These are phyloP conservation scores for Dascyllus trimaculatus DNA, from an alignment of 2,113 vertebrate genomes.

Conservation along the genomic window DNA sequence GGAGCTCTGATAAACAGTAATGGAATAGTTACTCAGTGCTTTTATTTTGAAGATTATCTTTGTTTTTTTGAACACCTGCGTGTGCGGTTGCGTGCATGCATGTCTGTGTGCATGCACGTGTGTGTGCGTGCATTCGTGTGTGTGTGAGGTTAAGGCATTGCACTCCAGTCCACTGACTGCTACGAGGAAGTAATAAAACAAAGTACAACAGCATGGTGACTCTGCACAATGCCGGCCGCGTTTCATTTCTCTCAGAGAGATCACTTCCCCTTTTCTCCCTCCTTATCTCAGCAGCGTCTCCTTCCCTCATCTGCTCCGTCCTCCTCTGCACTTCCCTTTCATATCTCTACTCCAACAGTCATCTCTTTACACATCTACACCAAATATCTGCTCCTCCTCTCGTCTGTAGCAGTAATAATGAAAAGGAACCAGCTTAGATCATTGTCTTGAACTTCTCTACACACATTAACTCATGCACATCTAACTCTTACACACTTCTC, in stretches of 20 bases:
- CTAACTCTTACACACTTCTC: not conserved
- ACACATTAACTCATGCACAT: not conserved
- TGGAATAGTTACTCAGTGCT: no score
- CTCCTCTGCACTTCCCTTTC: not conserved
- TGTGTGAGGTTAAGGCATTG: not conserved
- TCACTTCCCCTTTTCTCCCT: not conserved
- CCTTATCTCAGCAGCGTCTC: not conserved
- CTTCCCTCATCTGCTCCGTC: not conserved
- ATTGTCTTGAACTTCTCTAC: not conserved
- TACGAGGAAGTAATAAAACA: conserved; percentile 44
- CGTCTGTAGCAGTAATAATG: not conserved
- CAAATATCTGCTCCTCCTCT: not conserved
- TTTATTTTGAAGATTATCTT: no score
- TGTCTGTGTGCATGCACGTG: no score
- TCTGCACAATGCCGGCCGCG: conserved; percentile 49
- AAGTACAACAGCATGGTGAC: conserved; percentile 67
- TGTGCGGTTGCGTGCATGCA: no score
- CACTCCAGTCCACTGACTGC: not conserved
- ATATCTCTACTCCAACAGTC: no score
- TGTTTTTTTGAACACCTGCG: not conserved
- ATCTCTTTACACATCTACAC: no score
- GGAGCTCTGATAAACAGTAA: no score
- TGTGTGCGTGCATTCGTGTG: no score
- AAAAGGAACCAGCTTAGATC: no score
- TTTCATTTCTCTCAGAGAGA: not conserved